These are phyloP conservation scores for Sinocyclocheilus anshuiensis DNA, from an alignment of 2,113 vertebrate species.

Conservation along the genomic window DNA sequence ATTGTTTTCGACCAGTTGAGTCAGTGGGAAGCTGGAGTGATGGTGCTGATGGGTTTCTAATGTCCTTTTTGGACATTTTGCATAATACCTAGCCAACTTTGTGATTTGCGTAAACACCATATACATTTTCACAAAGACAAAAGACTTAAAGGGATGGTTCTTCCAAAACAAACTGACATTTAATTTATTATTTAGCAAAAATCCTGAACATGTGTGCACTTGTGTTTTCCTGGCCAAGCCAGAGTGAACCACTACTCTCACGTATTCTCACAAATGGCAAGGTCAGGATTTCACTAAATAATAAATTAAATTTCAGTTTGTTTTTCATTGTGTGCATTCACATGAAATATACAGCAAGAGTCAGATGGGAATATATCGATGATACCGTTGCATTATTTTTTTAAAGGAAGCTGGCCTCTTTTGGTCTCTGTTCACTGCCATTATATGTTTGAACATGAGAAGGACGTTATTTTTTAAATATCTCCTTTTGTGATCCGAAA, in stretches of 20 bases:
- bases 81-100: background rate
- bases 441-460: background rate
- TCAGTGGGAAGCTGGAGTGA: background rate
- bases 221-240: too few species aligned
- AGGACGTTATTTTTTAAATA: background rate
- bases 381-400: background rate
- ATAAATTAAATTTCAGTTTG: background rate
- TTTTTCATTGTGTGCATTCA: background rate
- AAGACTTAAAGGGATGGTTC: background rate
- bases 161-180: background rate
- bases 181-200: background rate
- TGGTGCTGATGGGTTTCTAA: background rate
- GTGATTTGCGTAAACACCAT: background rate
- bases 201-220: background rate
- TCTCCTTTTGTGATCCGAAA: background rate
- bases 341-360: background rate
- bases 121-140: background rate
- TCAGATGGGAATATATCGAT: background rate
- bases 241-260: background rate
- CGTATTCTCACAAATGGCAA: background rate
- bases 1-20: constrained; percentile 23
- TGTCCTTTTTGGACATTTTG: constrained; percentile 6
- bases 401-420: background rate
- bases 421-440: background rate
- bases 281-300: background rate